Base-by-base conservation (phyloP, 2,113 vertebrate species). In the Engraulis encrasicolus region DNA sequence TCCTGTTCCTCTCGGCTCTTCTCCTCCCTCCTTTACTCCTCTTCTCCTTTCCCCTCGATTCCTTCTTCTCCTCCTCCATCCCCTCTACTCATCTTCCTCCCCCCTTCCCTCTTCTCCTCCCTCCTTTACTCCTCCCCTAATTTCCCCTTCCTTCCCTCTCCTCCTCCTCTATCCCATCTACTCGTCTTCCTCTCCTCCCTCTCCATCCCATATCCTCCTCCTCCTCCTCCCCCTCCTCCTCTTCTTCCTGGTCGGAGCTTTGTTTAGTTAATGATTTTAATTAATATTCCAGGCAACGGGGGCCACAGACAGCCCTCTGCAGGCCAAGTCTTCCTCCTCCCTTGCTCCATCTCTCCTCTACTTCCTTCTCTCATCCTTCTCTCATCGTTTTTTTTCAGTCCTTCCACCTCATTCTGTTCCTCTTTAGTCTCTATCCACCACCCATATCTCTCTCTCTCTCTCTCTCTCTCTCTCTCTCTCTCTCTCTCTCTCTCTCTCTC, bases 221-320 rank as follows among this genome's bases (percentile, higher is more conserved):
- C n/a, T n/a, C n/a, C n/a, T 6, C 54, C 54, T 23, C n/a, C 54
- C 50, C 54, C 54, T 58, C 54, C 91, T 95, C 94, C 94, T n/a
- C 54, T 23, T 66, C 58, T 23, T 66, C 58, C 58, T 12, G 2
- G 93, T 94, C 89, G 85, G 94, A 95, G 92, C 93, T 93, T 95
- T 96, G 96, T 96, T 96, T 96, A 95, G 95, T 96, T 96, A 96
- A 96, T 96, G 96, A 95, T 96, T 96, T 95, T 96, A 96, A 96
- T 96, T 96, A 96, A 95, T 96, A 96, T 95, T 95, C 95, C 94
- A 92, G 81, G 91, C 94, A 92, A 94, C 94, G 93, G 90, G 58
- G 92, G 91, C 89, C 94, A 95, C 96, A 89, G 93, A 89, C 90
- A 90, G 88, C 84, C 66, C 85, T 83, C 88, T 85, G 58, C 23